Evolutionary conservation across 2,797 vertebrate genomes (phyloP), one percentile per base, ranked within the genome.

Genomic region (Neomorphus geoffroyi): DNA sequence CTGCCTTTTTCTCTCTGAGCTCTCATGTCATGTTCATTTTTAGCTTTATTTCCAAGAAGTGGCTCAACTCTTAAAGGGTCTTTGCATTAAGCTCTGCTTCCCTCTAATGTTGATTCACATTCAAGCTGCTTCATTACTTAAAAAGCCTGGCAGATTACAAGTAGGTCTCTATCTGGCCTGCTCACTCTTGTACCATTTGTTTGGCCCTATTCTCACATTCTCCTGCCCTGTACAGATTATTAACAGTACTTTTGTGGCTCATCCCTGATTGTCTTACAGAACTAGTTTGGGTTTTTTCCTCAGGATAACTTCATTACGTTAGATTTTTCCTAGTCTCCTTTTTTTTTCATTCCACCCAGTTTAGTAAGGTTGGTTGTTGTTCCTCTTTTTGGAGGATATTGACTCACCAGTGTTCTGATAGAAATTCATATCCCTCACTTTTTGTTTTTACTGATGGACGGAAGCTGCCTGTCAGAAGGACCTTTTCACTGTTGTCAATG

Each of bases 201-300:
- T 54, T 28, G 37, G 10, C 15, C 17, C 8, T 30, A 11, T 33
- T 3, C 12, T 58, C 53, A 45, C 11, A 37, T n/a, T 46, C 28
- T 80, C n/a, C 24, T 77, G 10, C 9, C 11, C 17, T 32, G 28
- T 78, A 43, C n/a, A 64, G 80, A 73, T 24, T 0, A 9, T 39
- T 74, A 13, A 19, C 58, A 32, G 8, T 7, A 41, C 9, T 70
- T 73, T 12, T 4, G 4, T 46, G 28, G 6, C 7, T 66, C 4
- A 23, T 41, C 2, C 18, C 11, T 26, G 13, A 11, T 18, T 73
- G 37, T 58, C 21, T 69, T 65, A 62, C 8, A 66, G 21, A 43
- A 28, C 7, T 61, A 18, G n/a, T 15, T 69, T 0, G 2, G 12
- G 19, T 16, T 4, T 5, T 3, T 2, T 26, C 4, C 9, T 4